A percentile compares a stretch with the other conserved stretches of the same genome.
Conservation (phyloP, 2,113 vertebrate species). For the Sorex araneus region DNA sequence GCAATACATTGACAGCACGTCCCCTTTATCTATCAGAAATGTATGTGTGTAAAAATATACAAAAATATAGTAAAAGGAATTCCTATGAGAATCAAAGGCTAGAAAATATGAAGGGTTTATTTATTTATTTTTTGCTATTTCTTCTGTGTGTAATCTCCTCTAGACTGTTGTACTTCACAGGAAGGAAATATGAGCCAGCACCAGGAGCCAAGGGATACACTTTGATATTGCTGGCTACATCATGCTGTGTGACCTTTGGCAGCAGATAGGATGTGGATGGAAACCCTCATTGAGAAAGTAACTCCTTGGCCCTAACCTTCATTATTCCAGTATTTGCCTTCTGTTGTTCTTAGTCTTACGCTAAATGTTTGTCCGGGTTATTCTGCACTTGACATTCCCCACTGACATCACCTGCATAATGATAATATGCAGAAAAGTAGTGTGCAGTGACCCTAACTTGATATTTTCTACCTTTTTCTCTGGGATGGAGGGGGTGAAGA, state of each 20-base stretch:
- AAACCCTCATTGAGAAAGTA: slow-evolving; percentile 65
- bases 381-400: background rate
- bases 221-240: background rate
- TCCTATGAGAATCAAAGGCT: background rate
- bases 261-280: background rate
- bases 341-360: background rate
- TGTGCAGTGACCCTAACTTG: background rate
- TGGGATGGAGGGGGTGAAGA: background rate
- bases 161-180: background rate
- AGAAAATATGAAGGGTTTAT: background rate
- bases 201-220: slow-evolving; percentile 9
- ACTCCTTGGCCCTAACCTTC: background rate
- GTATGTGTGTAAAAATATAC: background rate
- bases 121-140: background rate
- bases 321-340: background rate
- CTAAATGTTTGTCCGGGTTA: slow-evolving; percentile 32
- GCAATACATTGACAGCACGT: background rate
- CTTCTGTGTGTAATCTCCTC: background rate
- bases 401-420: background rate
- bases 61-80: background rate
- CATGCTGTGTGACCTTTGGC: slow-evolving; percentile 9
- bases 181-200: slow-evolving; percentile 36
- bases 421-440: slow-evolving; percentile 18
- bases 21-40: slow-evolving; percentile 17
- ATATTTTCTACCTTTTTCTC: background rate